Percentiles rank a stretch among this genome's conserved stretches.
These are phyloP conservation scores for Tetraodon nigroviridis DNA, from an alignment of 2,113 vertebrate species.

Conservation along the genomic window DNA sequence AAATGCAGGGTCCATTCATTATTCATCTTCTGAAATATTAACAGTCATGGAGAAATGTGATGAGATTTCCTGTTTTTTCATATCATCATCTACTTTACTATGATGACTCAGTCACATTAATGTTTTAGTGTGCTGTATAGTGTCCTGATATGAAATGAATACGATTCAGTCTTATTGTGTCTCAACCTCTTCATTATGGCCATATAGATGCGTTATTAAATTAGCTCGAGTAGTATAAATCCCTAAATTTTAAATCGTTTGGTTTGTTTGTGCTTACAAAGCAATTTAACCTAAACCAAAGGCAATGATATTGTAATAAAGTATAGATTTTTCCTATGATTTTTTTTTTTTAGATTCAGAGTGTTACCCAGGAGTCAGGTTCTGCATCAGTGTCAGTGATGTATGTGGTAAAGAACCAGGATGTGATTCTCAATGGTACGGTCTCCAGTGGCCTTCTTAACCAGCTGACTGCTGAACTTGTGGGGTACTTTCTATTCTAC, in stretches of 20 bases:
- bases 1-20: constrained; percentile 55
- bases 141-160: constrained; percentile 26
- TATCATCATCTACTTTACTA: constrained; percentile 30
- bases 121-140: constrained; percentile 9
- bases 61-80: constrained; percentile 40
- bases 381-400: constrained; percentile 86
- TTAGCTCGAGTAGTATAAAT: constrained; percentile 14
- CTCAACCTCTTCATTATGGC: constrained; percentile 21
- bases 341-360: constrained; percentile 81
- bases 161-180: constrained; percentile 28
- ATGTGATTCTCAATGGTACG: constrained; percentile 83
- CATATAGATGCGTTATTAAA: constrained; percentile 12
- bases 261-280: background rate
- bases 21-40: constrained; percentile 65
- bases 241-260: constrained; percentile 34
- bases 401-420: constrained; percentile 90
- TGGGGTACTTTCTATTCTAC: constrained; percentile 95
- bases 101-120: constrained; percentile 36
- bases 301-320: background rate
- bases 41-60: constrained; percentile 29
- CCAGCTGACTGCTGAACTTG: constrained; percentile 91
- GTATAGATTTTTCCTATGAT: constrained; percentile 8
- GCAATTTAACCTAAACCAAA: constrained; percentile 12
- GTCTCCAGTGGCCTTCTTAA: constrained; percentile 89
- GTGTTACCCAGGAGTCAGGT: constrained; percentile 76